These are phyloP conservation scores for Drosophila leonis DNA, from an alignment of 2,888 invertebrate species.

Conservation along the genomic window DNA sequence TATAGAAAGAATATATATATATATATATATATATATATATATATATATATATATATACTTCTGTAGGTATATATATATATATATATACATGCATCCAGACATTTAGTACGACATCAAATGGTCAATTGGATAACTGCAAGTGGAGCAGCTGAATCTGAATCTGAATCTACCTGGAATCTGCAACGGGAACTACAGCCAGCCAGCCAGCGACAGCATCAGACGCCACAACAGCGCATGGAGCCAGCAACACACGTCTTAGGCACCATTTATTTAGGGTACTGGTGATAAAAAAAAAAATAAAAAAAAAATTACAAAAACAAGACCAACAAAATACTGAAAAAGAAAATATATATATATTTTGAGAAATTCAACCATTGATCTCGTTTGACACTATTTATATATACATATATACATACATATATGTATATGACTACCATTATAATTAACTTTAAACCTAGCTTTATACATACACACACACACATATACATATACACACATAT, in stretches of 20 bases:
- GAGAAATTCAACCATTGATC: slow-evolving; percentile 50
- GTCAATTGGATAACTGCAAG: slow-evolving; percentile 38
- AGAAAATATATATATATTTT: slow-evolving; percentile 30
- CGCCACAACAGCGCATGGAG: slow-evolving; percentile 39
- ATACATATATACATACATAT: slow-evolving; percentile 35
- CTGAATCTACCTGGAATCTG: slow-evolving; percentile 17
- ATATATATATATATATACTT: not conserved
- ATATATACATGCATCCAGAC: slow-evolving; percentile 32
- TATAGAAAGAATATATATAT: slow-evolving; percentile 3
- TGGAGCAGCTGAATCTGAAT: slow-evolving; percentile 37
- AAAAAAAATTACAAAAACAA: slow-evolving; percentile 64
- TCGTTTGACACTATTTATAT: slow-evolving; percentile 57
- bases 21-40: not conserved
- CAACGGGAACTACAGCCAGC: slow-evolving; percentile 20
- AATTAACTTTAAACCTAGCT: slow-evolving; percentile 37
- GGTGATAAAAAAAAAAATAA: slow-evolving; percentile 80
- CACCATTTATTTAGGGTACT: slow-evolving; percentile 85
- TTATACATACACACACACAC: slow-evolving; percentile 18
- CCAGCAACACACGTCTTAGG: slow-evolving; percentile 35
- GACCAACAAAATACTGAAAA: slow-evolving; percentile 23
- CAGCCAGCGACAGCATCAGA: slow-evolving; percentile 33
- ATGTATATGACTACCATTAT: slow-evolving; percentile 48
- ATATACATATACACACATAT: slow-evolving; percentile 1
- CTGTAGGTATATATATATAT: slow-evolving; percentile 22
- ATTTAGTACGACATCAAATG: slow-evolving; percentile 35